Evolutionary conservation across 2,888 invertebrate species (phyloP), one percentile per base, ranked within the genome.

Genomic region (Mythimna vitellina): DNA sequence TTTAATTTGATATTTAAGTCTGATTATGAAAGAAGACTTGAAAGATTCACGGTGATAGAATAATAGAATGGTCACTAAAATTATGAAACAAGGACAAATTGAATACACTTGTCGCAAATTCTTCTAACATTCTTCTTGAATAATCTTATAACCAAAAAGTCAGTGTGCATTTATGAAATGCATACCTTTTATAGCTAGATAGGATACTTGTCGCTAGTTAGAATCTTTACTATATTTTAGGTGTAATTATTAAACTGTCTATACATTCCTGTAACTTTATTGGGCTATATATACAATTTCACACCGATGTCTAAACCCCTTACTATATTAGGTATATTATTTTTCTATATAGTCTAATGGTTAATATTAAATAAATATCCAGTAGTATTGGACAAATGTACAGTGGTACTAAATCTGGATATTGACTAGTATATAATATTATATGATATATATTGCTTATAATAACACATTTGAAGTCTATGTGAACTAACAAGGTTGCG

Each of bases 101-200:
- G 66, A 62, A 67, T 61, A 77, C 58, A 80, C 69, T 80, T 76
- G 79, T 83, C 75, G 61, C 75, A 82, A 84, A 74, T 77, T 85
- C 78, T 82, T 78, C 46, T 79, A 83, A 87, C 75, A 82, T 87
- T 82, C 67, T 78, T 76, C 70, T 80, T 82, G 66, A 86, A 81
- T 78, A 81, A 81, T 83, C 75, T 87, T 75, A 84, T 75, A 83
- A 91, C 92, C 90, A 93, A 93, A 93, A 93, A 93, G 89, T 92
- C 90, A 88, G 89, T 92, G 84, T 91, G 93, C 93, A 92, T 94
- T 94, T 93, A 86, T 87, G 82, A 93, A 94, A 91, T 93, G 94
- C 92, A 90, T 91, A 89, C 90, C 87, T 82, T 84, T 84, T 83
- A 82, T 91, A 91, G 87, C 81, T 89, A 85, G 82, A 87, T 91